Base-by-base conservation (phyloP, 2,113 vertebrate genomes). In the Oxyruncus cristatus region DNA sequence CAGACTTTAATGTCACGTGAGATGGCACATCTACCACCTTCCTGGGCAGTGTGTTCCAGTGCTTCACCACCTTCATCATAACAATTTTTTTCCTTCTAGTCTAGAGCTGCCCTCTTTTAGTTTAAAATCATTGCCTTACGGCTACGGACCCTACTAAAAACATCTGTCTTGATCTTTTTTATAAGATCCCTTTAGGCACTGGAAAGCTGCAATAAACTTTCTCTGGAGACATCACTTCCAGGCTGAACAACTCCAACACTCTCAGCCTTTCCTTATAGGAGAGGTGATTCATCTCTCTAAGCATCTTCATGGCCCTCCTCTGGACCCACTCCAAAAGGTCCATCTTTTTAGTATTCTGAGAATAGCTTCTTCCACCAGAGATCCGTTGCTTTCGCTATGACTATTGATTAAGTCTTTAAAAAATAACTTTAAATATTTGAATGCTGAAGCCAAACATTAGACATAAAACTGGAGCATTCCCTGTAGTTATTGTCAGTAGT, bases 141-240 rank as follows among this genome's bases (percentile, higher is more conserved):
- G 5, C 26, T 42, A 11, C 37, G 21, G 6, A 27, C 4, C 21
- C 9, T 46, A 6, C 18, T 33, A 55, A 74, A 46, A 55, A 63
- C n/a, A 15, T 39, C 14, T 49, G 14, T 35, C 28, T 14, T 44
- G 5, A 58, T 30, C 15, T 59, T 75, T 58, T 23, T 30, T 49
- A 11, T 30, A 53, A 30, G 9, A 41, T 2, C 16, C 39, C 2
- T 8, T 23, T 55, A 82, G 13, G 33, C 21, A 20, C 18, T 28
- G 11, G 15, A 24, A 77, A 18, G 35, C 5, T 44, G 20, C 41
- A 23, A 5, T 32, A 72, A 72, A 70, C 14, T 66, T 52, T 76
- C n/a, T 0, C 0, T 11, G 6, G 24, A 50, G 12, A 65, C 8
- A 41, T 23, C 49, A 46, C 37, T 42, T n/a, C 42, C 35, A 50